These are phyloP conservation scores for Oryctes rhinoceros DNA, from an alignment of 1,140 invertebrate genomes.

Conservation along the genomic window DNA sequence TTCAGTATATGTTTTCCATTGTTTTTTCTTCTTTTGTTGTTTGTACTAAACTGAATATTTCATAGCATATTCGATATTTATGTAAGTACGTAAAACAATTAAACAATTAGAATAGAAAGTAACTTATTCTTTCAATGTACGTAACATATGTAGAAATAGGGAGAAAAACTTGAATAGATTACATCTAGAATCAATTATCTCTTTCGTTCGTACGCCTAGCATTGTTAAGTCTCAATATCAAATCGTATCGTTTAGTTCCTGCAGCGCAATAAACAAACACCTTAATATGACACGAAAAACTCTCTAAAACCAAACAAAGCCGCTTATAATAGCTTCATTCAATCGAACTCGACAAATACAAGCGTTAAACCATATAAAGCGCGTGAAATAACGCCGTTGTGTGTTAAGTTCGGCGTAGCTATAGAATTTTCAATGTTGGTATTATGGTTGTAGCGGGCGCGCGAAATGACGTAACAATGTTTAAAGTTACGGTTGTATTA, in stretches of 20 bases:
- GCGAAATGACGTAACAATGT: neutral
- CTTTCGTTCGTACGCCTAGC: too few relatives aligned
- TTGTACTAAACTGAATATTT: too few relatives aligned
- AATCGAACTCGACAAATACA: neutral
- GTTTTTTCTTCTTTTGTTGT: too few relatives aligned
- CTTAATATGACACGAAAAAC: neutral
- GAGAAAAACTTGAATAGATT: too few relatives aligned
- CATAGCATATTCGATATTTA: too few relatives aligned
- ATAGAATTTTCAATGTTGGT: neutral
- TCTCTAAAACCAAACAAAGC: constrained; percentile 5
- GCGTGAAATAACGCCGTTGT: neutral
- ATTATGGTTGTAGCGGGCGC: neutral
- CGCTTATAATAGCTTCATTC: neutral
- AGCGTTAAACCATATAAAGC: neutral
- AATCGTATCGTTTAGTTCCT: neutral
- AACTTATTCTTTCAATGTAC: too few relatives aligned
- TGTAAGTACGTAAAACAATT: too few relatives aligned
- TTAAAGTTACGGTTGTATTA: neutral
- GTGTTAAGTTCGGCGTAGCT: neutral
- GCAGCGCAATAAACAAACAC: neutral
- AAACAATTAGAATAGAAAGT: too few relatives aligned
- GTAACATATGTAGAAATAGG: too few relatives aligned
- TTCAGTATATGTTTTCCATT: too few relatives aligned
- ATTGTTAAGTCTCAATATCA: too few relatives aligned
- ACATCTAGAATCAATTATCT: too few relatives aligned